Base-by-base conservation (phyloP, 1,140 invertebrate species). In the Pararge aegeria region DNA sequence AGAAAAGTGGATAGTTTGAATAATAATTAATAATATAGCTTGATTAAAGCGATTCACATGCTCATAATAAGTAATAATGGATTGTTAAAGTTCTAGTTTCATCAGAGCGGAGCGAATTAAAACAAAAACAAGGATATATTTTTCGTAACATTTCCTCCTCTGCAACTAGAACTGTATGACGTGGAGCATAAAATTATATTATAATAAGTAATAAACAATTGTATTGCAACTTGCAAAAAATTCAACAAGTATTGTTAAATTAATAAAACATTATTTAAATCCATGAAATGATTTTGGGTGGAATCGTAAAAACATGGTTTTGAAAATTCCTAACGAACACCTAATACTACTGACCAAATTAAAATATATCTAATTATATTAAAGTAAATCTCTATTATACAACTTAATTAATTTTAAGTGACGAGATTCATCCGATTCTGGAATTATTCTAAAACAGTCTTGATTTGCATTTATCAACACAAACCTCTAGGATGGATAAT, bases 391-490 rank as follows among this genome's bases (percentile, higher is more conserved):
- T n/a, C n/a, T 34, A 34, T 3, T 12, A 16, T 15, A 18, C 13
- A 1, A 15, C 15, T 16, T 40, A 19, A 52, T n/a, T 38, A n/a
- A 21, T 38, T 38, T 20, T 20, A 46, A 27, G 9, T 38, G 49
- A 52, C 49, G 44, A 61, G 51, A 61, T 54, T 60, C 29, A 46
- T 53, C 40, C 18, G 19, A 30, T 29, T 44, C n/a, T 6, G 40
- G 30, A 61, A 29, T 38, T 61, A 61, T 44, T 52, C 48, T 62
- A 56, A 29, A 24, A 52, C 60, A 62, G 60, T 62, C 60, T 62
- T 52, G 60, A 62, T 62, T 62, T 62, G 60, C 7, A 24, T 49
- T 44, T 29, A 42, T 12, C 6, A 15, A 27, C 6, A 56, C 60
- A 61, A 61, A 61, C 42, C 59, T 50, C 29, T 42, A 56, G 34